A percentile compares a stretch with the other conserved stretches of the same genome.
Evolutionary conservation across 2,888 invertebrate genomes (phyloP).

Genomic region (Phlogophora meticulosa): DNA sequence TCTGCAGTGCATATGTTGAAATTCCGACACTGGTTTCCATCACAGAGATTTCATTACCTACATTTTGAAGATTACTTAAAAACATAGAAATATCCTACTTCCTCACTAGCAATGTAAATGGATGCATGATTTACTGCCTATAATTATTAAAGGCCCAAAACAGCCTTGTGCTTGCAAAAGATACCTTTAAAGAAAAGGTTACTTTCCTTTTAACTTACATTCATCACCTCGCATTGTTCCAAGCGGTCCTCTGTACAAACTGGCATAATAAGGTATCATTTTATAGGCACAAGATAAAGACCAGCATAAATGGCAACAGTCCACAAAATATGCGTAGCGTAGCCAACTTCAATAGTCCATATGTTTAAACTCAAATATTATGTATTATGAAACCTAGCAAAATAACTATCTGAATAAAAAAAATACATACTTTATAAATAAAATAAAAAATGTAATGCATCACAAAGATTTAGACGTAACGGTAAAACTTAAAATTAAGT

Average conservation of each 20-base stretch:
- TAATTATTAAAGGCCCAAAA: constrained; percentile 80
- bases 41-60: constrained; percentile 89
- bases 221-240: constrained; percentile 87
- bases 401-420: constrained; percentile 56
- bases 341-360: constrained; percentile 46
- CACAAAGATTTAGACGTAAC: constrained; percentile 60
- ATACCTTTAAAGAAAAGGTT: constrained; percentile 80
- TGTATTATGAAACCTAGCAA: constrained; percentile 62
- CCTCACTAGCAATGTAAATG: constrained; percentile 85
- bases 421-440: constrained; percentile 61
- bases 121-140: constrained; percentile 85
- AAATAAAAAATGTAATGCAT: constrained; percentile 57
- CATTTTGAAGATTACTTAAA: constrained; percentile 84
- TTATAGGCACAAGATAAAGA: constrained; percentile 83
- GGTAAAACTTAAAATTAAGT: constrained; percentile 68
- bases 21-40: constrained; percentile 87
- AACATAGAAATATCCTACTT: constrained; percentile 85
- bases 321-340: constrained; percentile 67
- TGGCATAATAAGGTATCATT: constrained; percentile 82
- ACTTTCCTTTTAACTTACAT: constrained; percentile 83
- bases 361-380: constrained; percentile 59
- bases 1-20: constrained; percentile 84
- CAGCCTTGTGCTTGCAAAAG: constrained; percentile 85
- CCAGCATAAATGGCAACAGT: constrained; percentile 74
- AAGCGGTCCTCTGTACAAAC: constrained; percentile 87